These are phyloP conservation scores for Euzetes globulus DNA, from an alignment of 2,888 invertebrate genomes.

Conservation along the genomic window DNA sequence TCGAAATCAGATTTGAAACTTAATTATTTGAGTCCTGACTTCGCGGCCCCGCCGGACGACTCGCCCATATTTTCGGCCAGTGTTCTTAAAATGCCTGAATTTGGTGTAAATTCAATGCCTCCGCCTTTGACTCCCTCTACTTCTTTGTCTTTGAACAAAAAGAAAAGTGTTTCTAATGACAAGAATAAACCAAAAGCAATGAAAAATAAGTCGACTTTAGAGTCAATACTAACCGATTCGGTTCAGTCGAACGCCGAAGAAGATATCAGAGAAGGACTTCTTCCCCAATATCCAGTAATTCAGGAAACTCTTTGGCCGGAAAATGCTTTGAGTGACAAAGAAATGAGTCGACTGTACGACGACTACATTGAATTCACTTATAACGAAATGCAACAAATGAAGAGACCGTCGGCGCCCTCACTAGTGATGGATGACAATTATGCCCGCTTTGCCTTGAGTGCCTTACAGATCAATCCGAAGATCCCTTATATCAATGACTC, in stretches of 20 bases:
- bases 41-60: not conserved
- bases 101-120: not conserved
- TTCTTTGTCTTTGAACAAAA: not conserved
- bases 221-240: not conserved
- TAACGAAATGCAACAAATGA: not conserved
- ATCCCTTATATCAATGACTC: not conserved
- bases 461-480: slow-evolving; percentile 2
- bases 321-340: not conserved
- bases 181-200: not conserved
- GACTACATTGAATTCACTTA: not conserved
- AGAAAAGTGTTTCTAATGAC: not conserved
- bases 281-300: slow-evolving; percentile 12
- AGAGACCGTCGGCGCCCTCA: not conserved
- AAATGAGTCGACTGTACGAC: not conserved
- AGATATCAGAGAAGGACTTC: not conserved
- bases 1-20: slow-evolving; percentile 1
- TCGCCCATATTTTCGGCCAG: not conserved
- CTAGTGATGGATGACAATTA: slow-evolving; percentile 26
- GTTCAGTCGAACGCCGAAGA: not conserved
- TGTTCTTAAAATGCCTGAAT: slow-evolving; percentile 7
- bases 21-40: not conserved
- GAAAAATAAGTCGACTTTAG: not conserved
- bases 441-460: slow-evolving; percentile 10
- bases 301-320: slow-evolving; percentile 3
- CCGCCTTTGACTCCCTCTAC: not conserved